Percentiles rank a stretch among this genome's conserved stretches.
These are phyloP conservation scores for Meandrusa payeni DNA, from an alignment of 2,888 invertebrate species.

Conservation along the genomic window DNA sequence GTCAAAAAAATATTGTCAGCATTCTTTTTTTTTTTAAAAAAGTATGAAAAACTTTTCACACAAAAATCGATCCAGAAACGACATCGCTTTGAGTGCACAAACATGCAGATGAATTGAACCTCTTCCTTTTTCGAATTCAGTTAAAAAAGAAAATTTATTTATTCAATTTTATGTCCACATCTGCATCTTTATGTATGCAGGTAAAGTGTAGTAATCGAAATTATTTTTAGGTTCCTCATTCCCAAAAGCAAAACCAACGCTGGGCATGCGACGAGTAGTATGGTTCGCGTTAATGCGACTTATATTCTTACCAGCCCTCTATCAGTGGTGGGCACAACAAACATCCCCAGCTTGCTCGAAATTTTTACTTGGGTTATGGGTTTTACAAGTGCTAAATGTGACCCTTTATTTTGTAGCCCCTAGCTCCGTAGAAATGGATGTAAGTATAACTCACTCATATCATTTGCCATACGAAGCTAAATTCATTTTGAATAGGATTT, in stretches of 20 bases:
- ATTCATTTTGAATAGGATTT: too few species aligned
- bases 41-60: too few species aligned
- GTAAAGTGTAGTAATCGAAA: background rate
- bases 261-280: conserved; percentile 92
- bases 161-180: too few species aligned
- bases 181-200: too few species aligned
- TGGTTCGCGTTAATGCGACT: conserved; percentile 91
- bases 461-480: too few species aligned
- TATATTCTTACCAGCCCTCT: conserved; percentile 90
- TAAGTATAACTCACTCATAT: conserved; percentile 55
- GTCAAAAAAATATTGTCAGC: too few species aligned
- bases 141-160: too few species aligned
- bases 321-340: conserved; percentile 95
- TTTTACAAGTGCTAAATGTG: conserved; percentile 85
- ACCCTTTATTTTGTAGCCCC: conserved; percentile 75
- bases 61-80: too few species aligned
- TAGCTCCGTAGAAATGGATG: conserved; percentile 69
- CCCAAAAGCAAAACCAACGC: conserved; percentile 96
- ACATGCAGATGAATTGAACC: too few species aligned
- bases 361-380: conserved; percentile 88
- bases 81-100: too few species aligned
- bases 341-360: conserved; percentile 89
- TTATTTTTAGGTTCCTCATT: conserved; percentile 90
- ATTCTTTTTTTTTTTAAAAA: too few species aligned
- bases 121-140: too few species aligned